These are phyloP conservation scores for Macrochelys suwanniensis DNA, from an alignment of 2,797 vertebrate species.

Conservation along the genomic window DNA sequence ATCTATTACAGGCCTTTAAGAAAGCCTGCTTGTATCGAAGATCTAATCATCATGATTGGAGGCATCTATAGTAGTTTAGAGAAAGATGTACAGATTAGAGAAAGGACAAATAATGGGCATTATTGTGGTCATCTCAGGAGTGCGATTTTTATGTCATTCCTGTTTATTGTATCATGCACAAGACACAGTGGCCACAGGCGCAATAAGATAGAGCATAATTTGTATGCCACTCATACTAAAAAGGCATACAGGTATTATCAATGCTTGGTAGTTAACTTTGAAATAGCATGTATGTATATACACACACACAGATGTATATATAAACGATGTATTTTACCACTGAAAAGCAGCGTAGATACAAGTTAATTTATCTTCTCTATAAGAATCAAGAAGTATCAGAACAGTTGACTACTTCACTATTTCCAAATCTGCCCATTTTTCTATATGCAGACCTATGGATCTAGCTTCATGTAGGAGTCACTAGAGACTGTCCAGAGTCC, in stretches of 20 bases:
- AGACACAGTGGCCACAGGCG: background rate
- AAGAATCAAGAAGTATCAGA: background rate
- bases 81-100: background rate
- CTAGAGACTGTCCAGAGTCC: background rate
- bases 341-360: background rate
- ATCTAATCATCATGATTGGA: background rate
- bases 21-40: background rate
- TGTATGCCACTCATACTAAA: background rate
- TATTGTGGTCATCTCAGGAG: background rate
- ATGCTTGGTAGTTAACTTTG: background rate
- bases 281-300: background rate
- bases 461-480: conserved; percentile 2
- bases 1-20: background rate
- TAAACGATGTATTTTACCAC: background rate
- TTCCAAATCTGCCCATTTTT: conserved; percentile 13
- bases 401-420: background rate
- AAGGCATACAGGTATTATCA: background rate
- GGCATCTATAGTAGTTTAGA: background rate
- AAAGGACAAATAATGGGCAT: background rate
- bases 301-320: background rate
- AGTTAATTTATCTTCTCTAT: background rate
- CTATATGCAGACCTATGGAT: background rate
- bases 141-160: background rate
- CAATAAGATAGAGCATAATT: background rate
- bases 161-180: background rate